A percentile compares a stretch with the other conserved stretches of the same genome.
Evolutionary conservation across 2,113 vertebrate genomes (phyloP).

Genomic region (Odocoileus hemionus): DNA sequence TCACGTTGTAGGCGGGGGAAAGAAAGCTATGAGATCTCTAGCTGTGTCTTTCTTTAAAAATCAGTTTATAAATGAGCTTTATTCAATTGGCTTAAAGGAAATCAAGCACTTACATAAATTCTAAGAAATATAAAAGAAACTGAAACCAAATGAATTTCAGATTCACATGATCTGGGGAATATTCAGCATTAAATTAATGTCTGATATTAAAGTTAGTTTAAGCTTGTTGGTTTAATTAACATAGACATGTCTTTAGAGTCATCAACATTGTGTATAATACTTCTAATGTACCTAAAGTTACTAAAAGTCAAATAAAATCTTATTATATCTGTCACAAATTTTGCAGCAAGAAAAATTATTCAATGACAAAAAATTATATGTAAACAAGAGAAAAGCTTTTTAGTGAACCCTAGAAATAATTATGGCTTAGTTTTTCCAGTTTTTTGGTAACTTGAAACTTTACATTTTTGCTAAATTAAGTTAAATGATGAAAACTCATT

Average conservation of each 20-base stretch:
- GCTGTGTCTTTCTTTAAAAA: background rate
- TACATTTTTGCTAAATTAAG: background rate
- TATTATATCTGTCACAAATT: background rate
- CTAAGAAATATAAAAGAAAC: background rate
- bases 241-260: background rate
- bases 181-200: background rate
- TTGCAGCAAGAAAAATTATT: background rate
- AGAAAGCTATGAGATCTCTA: background rate
- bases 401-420: background rate
- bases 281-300: background rate
- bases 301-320: background rate
- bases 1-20: background rate
- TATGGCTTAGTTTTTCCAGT: background rate
- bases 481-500: background rate
- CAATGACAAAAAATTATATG: background rate
- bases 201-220: background rate
- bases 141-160: background rate
- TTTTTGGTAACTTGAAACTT: background rate
- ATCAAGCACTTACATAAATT: background rate
- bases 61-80: background rate
- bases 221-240: background rate
- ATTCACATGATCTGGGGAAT: background rate
- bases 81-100: background rate
- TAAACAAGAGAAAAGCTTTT: background rate
- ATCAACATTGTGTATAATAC: background rate